These are phyloP conservation scores for Athalia circularis DNA, from an alignment of 2,888 invertebrate species.

Conservation along the genomic window DNA sequence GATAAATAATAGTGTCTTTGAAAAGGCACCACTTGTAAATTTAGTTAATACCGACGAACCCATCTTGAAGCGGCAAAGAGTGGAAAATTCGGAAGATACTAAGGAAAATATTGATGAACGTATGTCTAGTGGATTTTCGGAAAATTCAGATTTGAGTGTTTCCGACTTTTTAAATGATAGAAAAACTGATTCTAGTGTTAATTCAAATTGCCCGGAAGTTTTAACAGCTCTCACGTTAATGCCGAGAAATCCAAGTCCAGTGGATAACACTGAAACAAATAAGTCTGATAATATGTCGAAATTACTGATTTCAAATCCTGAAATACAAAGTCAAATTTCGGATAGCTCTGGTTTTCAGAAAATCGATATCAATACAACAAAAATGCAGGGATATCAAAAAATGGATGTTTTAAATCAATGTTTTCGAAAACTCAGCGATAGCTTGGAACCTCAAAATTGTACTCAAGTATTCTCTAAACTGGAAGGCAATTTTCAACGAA, in stretches of 20 bases:
- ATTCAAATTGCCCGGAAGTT: conserved; percentile 68
- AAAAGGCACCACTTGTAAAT: conserved; percentile 53
- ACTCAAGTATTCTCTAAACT: conserved; percentile 60
- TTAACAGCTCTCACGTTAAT: conserved; percentile 69
- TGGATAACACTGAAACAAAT: conserved; percentile 48
- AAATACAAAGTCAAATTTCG: conserved; percentile 67
- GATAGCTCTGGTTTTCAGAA: conserved; percentile 69
- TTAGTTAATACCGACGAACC: conserved; percentile 58
- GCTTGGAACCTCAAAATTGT: conserved; percentile 55
- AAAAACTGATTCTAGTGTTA: conserved; percentile 56
- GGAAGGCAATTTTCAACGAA: conserved; percentile 61
- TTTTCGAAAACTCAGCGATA: conserved; percentile 58
- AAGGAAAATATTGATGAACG: conserved; percentile 66
- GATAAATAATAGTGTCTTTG: conserved; percentile 60
- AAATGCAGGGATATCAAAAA: conserved; percentile 40
- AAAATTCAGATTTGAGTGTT: conserved; percentile 65
- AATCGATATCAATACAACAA: conserved; percentile 62
- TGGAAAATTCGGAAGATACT: conserved; percentile 58
- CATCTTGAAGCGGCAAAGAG: conserved; percentile 62
- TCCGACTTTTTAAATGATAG: conserved; percentile 66
- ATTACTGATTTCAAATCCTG: conserved; percentile 66
- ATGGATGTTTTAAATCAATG: conserved; percentile 50
- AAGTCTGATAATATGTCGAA: conserved; percentile 60
- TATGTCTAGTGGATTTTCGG: conserved; percentile 64
- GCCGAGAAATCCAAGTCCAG: conserved; percentile 63